Percentiles rank a stretch among this genome's conserved stretches.
These are phyloP conservation scores for Loxodonta africana DNA, from an alignment of 2,113 vertebrate genomes.

Conservation along the genomic window DNA sequence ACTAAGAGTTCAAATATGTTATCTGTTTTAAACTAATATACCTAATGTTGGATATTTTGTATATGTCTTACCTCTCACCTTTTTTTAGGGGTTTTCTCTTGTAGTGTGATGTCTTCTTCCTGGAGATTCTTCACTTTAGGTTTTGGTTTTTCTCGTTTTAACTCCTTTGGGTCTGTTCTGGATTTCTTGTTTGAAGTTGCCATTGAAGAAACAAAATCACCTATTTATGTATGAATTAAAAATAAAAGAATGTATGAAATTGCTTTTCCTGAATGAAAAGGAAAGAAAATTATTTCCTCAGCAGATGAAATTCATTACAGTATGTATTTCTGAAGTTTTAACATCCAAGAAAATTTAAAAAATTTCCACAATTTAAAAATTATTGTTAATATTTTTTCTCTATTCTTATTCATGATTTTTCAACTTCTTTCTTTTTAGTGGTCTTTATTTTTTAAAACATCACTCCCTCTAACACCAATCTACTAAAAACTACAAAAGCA, in stretches of 20 bases:
- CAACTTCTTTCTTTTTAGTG: not conserved
- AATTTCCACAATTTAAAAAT: slow-evolving; percentile 37
- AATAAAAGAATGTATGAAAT: slow-evolving; percentile 21
- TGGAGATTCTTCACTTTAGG: slow-evolving; percentile 79
- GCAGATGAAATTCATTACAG: slow-evolving; percentile 35
- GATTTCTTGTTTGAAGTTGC: slow-evolving; percentile 92
- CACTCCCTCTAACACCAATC: not conserved
- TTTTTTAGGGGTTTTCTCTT: slow-evolving; percentile 81
- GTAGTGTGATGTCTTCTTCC: slow-evolving; percentile 81
- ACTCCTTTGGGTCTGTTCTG: slow-evolving; percentile 84
- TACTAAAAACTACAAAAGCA: not conserved
- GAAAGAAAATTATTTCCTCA: slow-evolving; percentile 51
- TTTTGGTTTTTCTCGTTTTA: slow-evolving; percentile 86
- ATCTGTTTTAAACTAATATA: not conserved
- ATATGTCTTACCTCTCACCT: slow-evolving; percentile 87
- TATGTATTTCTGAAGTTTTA: not conserved
- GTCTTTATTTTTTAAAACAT: slow-evolving; percentile 13
- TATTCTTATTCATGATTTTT: slow-evolving; percentile 7
- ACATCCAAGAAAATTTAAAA: slow-evolving; percentile 5
- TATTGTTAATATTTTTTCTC: not conserved
- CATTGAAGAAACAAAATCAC: slow-evolving; percentile 92
- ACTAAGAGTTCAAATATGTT: not conserved
- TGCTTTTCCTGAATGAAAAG: not conserved
- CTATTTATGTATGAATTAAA: slow-evolving; percentile 77
- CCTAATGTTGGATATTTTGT: not conserved